Conservation (phyloP, 2,888 invertebrate species). For the Craniophora ligustri region DNA sequence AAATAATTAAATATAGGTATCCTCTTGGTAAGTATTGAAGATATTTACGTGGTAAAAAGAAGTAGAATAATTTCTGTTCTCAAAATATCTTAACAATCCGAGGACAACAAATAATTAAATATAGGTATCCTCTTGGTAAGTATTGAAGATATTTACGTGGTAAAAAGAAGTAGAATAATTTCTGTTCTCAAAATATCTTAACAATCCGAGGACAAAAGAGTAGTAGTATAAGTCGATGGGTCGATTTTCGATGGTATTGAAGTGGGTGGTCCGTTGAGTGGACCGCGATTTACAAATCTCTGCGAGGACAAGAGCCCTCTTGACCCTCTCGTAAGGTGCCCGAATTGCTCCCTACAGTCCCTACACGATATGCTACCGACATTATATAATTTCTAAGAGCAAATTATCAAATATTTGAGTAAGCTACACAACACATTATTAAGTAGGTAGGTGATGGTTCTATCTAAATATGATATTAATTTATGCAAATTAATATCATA, state of each 20-base stretch:
- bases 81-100: conserved; percentile 49
- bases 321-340: conserved; percentile 66
- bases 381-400: conserved; percentile 50
- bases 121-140: too few relatives aligned
- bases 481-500: conserved; percentile 12
- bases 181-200: conserved; percentile 46
- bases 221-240: conserved; percentile 53
- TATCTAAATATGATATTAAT: background rate
- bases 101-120: too few relatives aligned
- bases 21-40: background rate
- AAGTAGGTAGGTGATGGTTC: too few relatives aligned
- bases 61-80: conserved; percentile 37
- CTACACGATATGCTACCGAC: conserved; percentile 31
- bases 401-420: conserved; percentile 14
- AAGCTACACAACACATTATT: background rate
- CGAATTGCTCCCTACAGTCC: conserved; percentile 50
- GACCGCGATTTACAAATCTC: conserved; percentile 80
- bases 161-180: conserved; percentile 28
- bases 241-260: conserved; percentile 62
- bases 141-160: background rate
- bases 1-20: too few relatives aligned
- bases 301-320: conserved; percentile 71
- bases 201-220: conserved; percentile 65
- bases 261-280: conserved; percentile 67
- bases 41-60: background rate